Evolutionary conservation across 2,888 invertebrate species (phyloP).

Genomic region (Lasioglossum morio): DNA sequence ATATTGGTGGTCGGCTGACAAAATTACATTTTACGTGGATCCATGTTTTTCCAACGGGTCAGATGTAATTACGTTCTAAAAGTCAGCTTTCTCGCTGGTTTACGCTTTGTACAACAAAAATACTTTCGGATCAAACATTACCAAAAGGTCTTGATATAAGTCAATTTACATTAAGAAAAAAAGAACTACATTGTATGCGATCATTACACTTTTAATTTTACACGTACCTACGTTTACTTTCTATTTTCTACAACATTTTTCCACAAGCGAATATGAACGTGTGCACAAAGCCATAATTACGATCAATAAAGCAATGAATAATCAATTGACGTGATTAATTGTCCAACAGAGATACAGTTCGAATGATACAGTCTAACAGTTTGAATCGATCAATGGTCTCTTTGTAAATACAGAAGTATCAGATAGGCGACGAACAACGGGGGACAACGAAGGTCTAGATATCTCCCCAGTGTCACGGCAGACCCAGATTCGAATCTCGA

Average conservation of each 20-base stretch:
- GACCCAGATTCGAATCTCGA: slow-evolving; percentile 57
- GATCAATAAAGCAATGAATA: neutral
- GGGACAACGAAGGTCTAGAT: slow-evolving; percentile 15
- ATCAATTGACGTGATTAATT: neutral
- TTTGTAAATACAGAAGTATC: neutral
- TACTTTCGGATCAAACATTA: neutral
- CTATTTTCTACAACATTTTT: neutral
- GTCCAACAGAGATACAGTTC: neutral
- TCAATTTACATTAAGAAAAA: too few relatives aligned
- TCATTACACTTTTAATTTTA: too few relatives aligned
- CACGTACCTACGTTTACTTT: neutral
- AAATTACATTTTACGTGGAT: neutral
- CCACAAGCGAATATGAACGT: neutral
- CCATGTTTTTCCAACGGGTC: neutral
- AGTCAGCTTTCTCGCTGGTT: neutral
- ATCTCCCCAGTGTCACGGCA: slow-evolving; percentile 21
- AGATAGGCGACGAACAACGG: neutral
- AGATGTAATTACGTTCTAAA: neutral
- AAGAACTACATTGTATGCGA: too few relatives aligned
- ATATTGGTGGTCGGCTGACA: neutral
- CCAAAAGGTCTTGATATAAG: neutral
- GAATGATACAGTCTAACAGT: neutral
- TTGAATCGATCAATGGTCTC: neutral
- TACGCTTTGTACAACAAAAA: neutral
- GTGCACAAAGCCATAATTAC: neutral